Percentiles rank a stretch among this genome's conserved stretches.
Evolutionary conservation across 1,140 invertebrate genomes (phyloP).

Genomic region (Platorchestia sp.): DNA sequence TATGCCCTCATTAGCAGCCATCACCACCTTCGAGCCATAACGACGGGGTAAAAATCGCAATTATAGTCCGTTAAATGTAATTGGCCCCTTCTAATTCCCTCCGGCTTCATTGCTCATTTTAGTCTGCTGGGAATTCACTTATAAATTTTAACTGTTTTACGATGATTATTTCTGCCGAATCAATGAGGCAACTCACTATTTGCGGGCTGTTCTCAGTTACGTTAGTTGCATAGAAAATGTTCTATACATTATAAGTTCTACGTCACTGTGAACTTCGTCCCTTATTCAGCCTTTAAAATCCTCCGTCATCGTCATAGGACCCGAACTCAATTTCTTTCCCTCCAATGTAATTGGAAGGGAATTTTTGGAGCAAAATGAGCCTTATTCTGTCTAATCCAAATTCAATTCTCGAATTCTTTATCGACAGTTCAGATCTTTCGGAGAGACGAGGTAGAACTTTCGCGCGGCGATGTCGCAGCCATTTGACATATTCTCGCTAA

Average conservation of each 20-base stretch:
- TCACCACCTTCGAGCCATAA: background rate
- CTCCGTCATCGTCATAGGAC: background rate
- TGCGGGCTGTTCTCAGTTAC: background rate
- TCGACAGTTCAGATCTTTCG: background rate
- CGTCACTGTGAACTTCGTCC: background rate
- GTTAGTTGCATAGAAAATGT: background rate
- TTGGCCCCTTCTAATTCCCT: background rate
- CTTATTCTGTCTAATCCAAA: constrained; percentile 1
- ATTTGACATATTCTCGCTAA: background rate
- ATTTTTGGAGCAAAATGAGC: background rate
- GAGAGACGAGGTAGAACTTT: background rate
- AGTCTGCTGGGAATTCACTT: too few relatives aligned
- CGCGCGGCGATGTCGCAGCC: background rate
- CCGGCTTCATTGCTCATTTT: background rate
- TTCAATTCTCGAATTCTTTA: background rate
- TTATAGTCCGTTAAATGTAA: background rate
- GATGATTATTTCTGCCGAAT: background rate
- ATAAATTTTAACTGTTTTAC: too few relatives aligned
- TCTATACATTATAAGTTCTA: background rate
- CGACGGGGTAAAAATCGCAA: background rate
- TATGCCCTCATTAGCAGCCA: background rate
- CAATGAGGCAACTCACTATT: background rate
- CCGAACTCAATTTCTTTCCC: background rate
- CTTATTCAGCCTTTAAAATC: background rate
- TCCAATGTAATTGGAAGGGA: background rate